Evolutionary conservation across 2,113 vertebrate genomes (phyloP), one percentile per base, ranked within the genome.

Genomic region (Cyprinus carpio): DNA sequence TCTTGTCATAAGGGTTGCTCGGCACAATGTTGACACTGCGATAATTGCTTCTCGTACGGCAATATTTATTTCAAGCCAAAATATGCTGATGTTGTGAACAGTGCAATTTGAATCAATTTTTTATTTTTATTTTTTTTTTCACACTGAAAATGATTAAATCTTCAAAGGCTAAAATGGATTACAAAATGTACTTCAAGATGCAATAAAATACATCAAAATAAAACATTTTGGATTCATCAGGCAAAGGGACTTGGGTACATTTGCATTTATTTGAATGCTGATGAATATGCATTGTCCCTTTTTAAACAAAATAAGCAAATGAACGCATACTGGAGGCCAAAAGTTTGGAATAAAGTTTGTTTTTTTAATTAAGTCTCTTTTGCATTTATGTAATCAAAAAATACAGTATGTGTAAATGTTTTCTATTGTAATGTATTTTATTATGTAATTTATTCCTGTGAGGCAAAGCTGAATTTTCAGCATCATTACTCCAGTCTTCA

Each of bases 1-100:
- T 72, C 64, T 69, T 69, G 64, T 82, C 75, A n/a, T 69, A 20
- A 18, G 81, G 34, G 25, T 20, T 54, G 29, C 40, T 79, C 20
- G 2, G n/a, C 46, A 29, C 40, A 54, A 27, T 83, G 27, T 56
- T 81, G 62, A 81, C 37, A 31, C 25, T 18, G 10, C 0, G 10
- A 67, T 49, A 12, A 67, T 31, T 80, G 65, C 60, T 51, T 43
- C 31, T 71, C 9, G 4, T 23, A 23, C 4, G 15, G 29, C 6
- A 34, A 31, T 7, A 7, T 65, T 7, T 31, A 16, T 31, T 65
- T 29, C 6, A 1, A 74, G 71, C 4, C 37, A 75, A 75, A 43
- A 75, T 67, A 34, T 49, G 72, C 6, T 25, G n/a, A 6, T 6
- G 20, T 3, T 49, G 72, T 46, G 43, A 49, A 49, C 37, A 75